Evolutionary conservation across 1,140 invertebrate genomes (phyloP), one percentile per base, ranked within the genome.

Genomic region (Agrilus planipennis): DNA sequence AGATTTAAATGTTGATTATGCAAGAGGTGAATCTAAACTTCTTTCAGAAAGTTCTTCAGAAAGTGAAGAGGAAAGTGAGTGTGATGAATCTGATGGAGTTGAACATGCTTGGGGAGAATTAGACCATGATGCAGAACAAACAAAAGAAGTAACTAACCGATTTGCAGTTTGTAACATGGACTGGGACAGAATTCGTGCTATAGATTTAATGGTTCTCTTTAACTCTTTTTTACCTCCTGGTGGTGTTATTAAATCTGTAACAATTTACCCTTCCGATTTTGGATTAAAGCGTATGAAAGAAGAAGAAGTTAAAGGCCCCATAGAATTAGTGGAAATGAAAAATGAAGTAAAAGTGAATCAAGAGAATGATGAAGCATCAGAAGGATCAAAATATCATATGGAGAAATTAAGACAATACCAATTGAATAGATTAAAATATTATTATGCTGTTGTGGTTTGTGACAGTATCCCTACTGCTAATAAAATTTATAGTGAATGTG

Each of bases 151-250:
- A 2, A 89, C 89, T 2, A 60, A 45, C 49, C 75, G 93, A 49
- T 68, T 99, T 44, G 94, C 94, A 42, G 73, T 90, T 14, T 95
- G 92, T 61, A 93, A 97, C 62, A 87, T 97, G 84, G 90, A 99
- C 64, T 99, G 94, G 94, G 92, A 97, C 64, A 75, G 87, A 55
- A 84, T 98, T 31, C 81, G 82, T 57, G 91, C 92, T 15, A 60
- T 71, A 15, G 92, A 97, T 68, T 62, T 97, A 3, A 87, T 90
- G 76, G 78, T 94, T 10, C 58, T 95, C 2, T 77, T 94, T 2
- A 85, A 80, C 57, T 97, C 93, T 9, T 96, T 98, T 61, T 61
- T 90, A 42, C 88, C 90, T 17, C 58, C 73, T 27, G 77, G 77
- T 41, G 89, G 88, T 16, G 50, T 76, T 20, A 77, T 96, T 34